phyloP scores from a whole-genome alignment of 2,888 invertebrate genomes.

The Bimastos eiseni region DNA sequence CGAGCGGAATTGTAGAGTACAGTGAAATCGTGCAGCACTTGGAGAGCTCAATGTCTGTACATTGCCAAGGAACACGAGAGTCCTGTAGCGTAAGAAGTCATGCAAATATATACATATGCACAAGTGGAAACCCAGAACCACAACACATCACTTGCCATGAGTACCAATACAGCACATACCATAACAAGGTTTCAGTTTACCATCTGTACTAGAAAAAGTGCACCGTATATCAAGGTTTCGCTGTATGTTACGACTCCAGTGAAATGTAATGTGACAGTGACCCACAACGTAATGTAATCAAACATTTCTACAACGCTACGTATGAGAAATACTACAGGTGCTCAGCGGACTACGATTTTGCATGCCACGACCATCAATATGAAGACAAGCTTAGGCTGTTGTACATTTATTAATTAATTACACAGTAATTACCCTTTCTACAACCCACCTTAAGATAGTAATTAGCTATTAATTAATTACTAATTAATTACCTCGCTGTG shows the following conservation, averaged over 20 bases:
- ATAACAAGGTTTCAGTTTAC: background rate
- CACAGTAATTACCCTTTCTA: no score
- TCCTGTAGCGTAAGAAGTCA: slow-evolving; percentile 1
- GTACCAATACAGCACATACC: background rate
- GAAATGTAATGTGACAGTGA: background rate
- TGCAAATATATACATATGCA: background rate
- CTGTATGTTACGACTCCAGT: background rate
- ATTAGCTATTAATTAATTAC: no score
- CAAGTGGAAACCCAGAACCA: background rate
- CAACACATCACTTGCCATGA: background rate
- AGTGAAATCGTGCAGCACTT: background rate
- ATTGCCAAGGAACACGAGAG: background rate
- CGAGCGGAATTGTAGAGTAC: background rate
- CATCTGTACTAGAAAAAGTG: no score
- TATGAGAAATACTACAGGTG: background rate
- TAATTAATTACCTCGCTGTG: no score
- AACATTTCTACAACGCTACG: background rate
- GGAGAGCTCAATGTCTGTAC: background rate
- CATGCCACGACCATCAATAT: background rate
- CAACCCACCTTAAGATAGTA: background rate
- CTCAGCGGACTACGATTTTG: no score
- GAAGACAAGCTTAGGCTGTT: background rate
- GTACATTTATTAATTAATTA: no score
- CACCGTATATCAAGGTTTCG: background rate
- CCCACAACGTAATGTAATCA: background rate